Evolutionary conservation across 2,797 vertebrate genomes (phyloP).

Genomic region (Borostomias antarcticus): DNA sequence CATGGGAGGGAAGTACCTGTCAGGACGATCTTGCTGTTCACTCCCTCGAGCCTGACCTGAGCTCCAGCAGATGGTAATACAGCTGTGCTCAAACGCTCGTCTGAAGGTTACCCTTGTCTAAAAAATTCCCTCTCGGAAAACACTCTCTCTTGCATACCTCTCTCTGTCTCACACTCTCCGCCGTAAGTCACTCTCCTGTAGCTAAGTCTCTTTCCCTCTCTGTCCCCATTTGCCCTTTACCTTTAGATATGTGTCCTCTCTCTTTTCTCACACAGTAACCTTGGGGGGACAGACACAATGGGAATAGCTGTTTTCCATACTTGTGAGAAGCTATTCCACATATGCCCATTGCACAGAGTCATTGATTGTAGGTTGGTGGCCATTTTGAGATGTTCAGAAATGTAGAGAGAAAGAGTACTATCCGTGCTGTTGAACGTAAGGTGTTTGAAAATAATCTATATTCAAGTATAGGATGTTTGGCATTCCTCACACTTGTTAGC

Average conservation of each 20-base stretch:
- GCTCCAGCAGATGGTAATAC: constrained; percentile 55
- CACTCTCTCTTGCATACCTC: constrained; percentile 15
- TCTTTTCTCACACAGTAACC: too few relatives aligned
- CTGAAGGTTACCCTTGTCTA: constrained; percentile 54
- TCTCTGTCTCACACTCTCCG: constrained; percentile 11
- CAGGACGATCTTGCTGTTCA: constrained; percentile 17
- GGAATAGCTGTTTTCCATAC: not conserved
- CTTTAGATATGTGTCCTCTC: too few relatives aligned
- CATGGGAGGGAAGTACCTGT: constrained; percentile 30
- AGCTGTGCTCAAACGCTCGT: constrained; percentile 51
- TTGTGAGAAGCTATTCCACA: too few relatives aligned
- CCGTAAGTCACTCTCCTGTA: not conserved
- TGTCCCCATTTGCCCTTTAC: not conserved
- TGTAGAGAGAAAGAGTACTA: not conserved
- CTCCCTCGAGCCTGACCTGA: constrained; percentile 32
- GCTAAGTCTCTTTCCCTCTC: not conserved
- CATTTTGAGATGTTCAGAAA: not conserved
- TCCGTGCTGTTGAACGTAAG: not conserved
- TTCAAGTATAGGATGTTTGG: not conserved
- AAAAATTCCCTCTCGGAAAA: constrained; percentile 39
- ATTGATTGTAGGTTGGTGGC: not conserved
- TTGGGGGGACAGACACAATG: too few relatives aligned
- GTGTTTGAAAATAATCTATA: not conserved
- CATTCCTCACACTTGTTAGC: not conserved
- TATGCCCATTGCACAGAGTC: not conserved